Evolutionary conservation across 1,140 invertebrate species (phyloP).

Genomic region (Adelges cooleyi): DNA sequence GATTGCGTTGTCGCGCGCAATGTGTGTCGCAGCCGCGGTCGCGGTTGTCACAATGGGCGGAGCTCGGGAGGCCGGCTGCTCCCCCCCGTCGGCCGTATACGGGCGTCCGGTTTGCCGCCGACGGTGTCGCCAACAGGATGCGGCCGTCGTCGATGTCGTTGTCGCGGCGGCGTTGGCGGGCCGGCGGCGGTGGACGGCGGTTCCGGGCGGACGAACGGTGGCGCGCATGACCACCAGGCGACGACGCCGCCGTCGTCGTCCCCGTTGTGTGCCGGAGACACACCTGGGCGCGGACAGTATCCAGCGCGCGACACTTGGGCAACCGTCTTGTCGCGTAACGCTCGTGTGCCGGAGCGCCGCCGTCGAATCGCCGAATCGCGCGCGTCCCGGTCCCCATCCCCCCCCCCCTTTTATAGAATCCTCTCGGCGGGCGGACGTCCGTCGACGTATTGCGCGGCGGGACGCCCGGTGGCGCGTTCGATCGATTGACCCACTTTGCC

Average conservation of each 20-base stretch:
- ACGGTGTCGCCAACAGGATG: not conserved
- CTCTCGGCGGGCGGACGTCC: no score
- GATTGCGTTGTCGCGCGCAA: not conserved
- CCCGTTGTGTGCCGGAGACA: not conserved
- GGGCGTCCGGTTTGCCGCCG: not conserved
- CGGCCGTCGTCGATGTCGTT: not conserved
- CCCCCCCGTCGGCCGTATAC: not conserved
- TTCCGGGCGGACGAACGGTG: not conserved
- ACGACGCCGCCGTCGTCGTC: not conserved
- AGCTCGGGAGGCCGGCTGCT: not conserved
- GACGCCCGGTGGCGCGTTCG: slow-evolving; percentile 6
- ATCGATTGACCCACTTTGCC: slow-evolving; percentile 28
- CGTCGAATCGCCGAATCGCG: not conserved
- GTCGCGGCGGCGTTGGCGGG: not conserved
- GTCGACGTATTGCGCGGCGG: not conserved
- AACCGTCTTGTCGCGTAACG: slow-evolving; percentile 17
- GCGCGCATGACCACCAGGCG: not conserved
- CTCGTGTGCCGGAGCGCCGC: slow-evolving; percentile 14
- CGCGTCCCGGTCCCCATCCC: not conserved
- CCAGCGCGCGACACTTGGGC: slow-evolving; percentile 12
- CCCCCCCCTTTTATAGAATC: not conserved
- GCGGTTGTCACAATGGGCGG: not conserved
- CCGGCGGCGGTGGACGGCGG: not conserved
- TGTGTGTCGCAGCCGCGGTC: not conserved
- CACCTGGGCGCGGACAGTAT: slow-evolving; percentile 24